These are phyloP conservation scores for Aptenodytes forsteri DNA, from an alignment of 2,113 vertebrate genomes.

Conservation along the genomic window DNA sequence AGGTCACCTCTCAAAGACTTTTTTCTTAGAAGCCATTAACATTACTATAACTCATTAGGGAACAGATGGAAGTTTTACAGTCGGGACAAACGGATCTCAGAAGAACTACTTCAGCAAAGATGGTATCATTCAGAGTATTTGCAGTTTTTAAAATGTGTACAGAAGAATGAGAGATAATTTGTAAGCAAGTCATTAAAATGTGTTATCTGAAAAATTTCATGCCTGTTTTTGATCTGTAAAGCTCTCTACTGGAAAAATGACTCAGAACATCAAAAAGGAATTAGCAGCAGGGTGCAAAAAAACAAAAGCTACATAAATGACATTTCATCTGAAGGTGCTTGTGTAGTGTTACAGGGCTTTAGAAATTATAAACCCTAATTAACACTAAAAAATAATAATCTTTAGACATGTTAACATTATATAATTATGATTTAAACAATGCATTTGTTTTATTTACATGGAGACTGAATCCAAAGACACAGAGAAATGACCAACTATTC, in stretches of 20 bases:
- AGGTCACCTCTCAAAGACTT: neutral
- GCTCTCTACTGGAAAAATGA: conserved; percentile 14
- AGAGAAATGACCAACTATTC: neutral
- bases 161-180: neutral
- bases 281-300: conserved; percentile 5
- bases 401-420: neutral
- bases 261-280: neutral
- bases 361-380: neutral
- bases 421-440: neutral
- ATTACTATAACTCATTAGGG: neutral
- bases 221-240: conserved; percentile 8
- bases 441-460: neutral
- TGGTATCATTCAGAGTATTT: neutral
- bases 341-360: neutral
- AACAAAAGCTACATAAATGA: neutral
- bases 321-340: neutral
- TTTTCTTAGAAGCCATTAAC: neutral
- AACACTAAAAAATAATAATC: neutral
- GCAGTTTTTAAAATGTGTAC: neutral
- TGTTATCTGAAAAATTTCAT: neutral
- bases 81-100: neutral
- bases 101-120: neutral
- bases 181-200: neutral
- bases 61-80: neutral
- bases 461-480: neutral